These are phyloP conservation scores for Vultur gryphus DNA, from an alignment of 2,797 vertebrate genomes.

Conservation along the genomic window DNA sequence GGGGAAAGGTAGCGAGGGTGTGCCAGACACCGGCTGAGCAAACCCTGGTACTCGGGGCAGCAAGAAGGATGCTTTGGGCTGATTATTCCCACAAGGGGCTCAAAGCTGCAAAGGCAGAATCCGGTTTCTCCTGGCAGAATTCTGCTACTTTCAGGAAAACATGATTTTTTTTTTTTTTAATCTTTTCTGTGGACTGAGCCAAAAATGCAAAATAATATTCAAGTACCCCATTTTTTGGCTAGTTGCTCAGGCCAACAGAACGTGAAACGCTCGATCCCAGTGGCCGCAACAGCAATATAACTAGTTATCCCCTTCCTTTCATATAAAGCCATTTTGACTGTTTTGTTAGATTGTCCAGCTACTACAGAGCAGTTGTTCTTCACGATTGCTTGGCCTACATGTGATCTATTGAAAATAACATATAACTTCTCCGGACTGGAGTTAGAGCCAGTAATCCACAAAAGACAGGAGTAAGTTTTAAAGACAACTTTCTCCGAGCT, in stretches of 20 bases:
- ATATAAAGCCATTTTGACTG: fast-evolving
- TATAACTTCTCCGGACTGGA: neutral
- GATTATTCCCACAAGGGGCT: neutral
- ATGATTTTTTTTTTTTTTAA: no score
- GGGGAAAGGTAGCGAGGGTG: neutral
- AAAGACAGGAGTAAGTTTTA: neutral
- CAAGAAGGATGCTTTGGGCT: neutral
- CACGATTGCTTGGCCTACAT: no score
- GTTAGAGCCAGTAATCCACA: neutral
- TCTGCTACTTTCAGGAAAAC: neutral
- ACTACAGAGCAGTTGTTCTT: neutral
- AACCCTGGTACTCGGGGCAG: neutral
- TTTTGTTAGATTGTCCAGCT: neutral
- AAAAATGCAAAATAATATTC: neutral
- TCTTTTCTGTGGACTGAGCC: neutral
- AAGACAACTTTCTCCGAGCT: neutral
- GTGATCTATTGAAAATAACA: neutral
- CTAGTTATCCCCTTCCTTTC: neutral
- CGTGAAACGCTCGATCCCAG: fast-evolving
- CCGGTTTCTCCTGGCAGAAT: neutral
- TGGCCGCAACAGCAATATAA: neutral
- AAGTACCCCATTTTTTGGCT: neutral
- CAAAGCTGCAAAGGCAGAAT: neutral
- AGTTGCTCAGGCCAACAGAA: neutral
- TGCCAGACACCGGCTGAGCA: neutral